Percentiles rank a stretch among this genome's conserved stretches.
phyloP scores from a whole-genome alignment of 2,113 vertebrate species.

The Corythaixoides concolor region DNA sequence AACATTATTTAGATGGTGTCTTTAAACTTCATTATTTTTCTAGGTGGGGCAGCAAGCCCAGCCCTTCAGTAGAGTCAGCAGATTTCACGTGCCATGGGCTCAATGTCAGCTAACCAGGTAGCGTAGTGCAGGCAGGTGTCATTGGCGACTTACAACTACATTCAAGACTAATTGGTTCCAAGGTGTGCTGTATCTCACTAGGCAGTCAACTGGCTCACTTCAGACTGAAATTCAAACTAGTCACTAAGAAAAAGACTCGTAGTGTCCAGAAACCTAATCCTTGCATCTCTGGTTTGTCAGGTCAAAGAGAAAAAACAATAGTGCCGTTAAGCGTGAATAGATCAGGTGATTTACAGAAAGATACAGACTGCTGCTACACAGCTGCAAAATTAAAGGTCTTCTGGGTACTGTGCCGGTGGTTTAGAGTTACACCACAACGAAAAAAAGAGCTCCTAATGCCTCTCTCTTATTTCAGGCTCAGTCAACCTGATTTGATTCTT shows the following conservation, averaged over 20 bases:
- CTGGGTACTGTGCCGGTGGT: not conserved
- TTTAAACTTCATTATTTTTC: not conserved
- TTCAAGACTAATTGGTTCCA: not conserved
- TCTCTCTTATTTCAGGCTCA: not conserved
- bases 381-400: constrained; percentile 3
- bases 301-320: constrained; percentile 22
- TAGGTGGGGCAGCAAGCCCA: not conserved
- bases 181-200: not conserved
- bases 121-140: not conserved
- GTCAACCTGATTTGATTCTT: not conserved
- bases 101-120: not conserved
- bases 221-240: constrained; percentile 32
- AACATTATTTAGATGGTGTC: not conserved
- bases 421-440: not conserved
- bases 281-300: not conserved
- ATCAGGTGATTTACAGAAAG: not conserved
- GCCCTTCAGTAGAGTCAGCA: not conserved
- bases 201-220: not conserved
- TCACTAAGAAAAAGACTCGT: not conserved
- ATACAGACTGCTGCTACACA: not conserved
- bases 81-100: not conserved
- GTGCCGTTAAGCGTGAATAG: not conserved
- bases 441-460: not conserved
- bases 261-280: constrained; percentile 11
- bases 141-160: not conserved